Conservation (phyloP, 2,797 vertebrate genomes). For the Momotus momota region DNA sequence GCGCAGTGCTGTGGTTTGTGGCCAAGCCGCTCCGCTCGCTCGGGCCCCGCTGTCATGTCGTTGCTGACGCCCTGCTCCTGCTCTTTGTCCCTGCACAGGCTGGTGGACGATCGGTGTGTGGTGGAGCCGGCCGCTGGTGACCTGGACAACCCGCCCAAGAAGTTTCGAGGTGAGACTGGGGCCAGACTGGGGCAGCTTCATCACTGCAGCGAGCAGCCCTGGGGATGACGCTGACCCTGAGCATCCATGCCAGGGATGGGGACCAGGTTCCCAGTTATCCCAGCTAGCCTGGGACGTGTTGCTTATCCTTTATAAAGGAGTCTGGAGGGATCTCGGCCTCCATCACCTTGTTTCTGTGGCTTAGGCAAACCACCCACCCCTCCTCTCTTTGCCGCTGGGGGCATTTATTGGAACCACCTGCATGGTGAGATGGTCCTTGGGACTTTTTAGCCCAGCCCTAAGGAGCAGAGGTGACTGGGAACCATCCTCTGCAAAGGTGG, state of each 20-base stretch:
- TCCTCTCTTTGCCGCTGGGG: neutral
- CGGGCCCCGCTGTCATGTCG: accelerated
- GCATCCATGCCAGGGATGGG: neutral
- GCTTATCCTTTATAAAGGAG: neutral
- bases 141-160: slow-evolving; percentile 96
- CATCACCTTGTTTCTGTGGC: neutral
- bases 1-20: neutral
- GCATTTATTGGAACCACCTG: neutral
- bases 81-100: slow-evolving; percentile 73
- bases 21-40: accelerated
- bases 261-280: neutral
- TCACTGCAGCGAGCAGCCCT: accelerated
- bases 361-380: neutral
- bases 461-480: neutral
- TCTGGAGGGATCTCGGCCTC: neutral
- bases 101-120: slow-evolving; percentile 97
- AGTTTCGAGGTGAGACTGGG: slow-evolving; percentile 89
- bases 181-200: neutral
- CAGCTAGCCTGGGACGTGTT: neutral
- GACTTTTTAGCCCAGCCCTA: neutral
- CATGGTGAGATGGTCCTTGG: neutral
- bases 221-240: accelerated
- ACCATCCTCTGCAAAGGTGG: neutral
- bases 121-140: slow-evolving; percentile 94
- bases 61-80: neutral